Conservation (phyloP, 2,888 invertebrate genomes). For the Pseudococcus viburni region DNA sequence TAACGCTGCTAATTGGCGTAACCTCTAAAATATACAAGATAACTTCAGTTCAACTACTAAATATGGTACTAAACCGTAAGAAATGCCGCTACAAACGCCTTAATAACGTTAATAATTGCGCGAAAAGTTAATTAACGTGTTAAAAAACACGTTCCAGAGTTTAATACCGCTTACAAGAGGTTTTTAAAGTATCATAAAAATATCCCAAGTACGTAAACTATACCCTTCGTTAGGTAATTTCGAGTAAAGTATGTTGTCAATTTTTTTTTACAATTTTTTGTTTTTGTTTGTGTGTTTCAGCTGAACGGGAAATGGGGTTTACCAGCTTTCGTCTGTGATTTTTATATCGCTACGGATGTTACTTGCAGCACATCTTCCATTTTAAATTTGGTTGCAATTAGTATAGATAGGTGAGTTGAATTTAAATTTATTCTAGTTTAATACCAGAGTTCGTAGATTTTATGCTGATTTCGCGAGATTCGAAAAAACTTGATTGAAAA, state of each 20-base stretch:
- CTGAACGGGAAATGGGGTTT: conserved; percentile 91
- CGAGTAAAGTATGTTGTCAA: background rate
- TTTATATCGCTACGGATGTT: conserved; percentile 98
- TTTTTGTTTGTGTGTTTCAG: conserved; percentile 74
- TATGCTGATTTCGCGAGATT: too few species aligned
- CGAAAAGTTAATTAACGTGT: background rate
- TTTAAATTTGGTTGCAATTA: conserved; percentile 97
- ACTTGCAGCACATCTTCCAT: conserved; percentile 98
- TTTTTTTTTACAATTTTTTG: background rate
- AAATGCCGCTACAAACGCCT: background rate
- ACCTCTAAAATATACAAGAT: background rate
- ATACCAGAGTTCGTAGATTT: too few species aligned
- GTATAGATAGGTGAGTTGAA: conserved; percentile 90
- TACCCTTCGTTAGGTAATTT: background rate
- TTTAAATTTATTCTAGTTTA: background rate
- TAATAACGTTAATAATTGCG: conserved; percentile 6
- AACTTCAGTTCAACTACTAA: background rate
- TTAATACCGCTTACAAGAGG: background rate
- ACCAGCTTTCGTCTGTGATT: conserved; percentile 93
- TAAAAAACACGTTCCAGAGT: background rate
- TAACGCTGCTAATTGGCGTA: conserved; percentile 6
- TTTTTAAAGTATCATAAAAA: background rate
- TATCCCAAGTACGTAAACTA: background rate
- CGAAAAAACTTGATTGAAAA: too few species aligned
- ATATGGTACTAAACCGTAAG: background rate